Percentiles rank a stretch among this genome's conserved stretches.
phyloP scores from a whole-genome alignment of 1,140 invertebrate genomes.

The Scaptomyza graminum region DNA sequence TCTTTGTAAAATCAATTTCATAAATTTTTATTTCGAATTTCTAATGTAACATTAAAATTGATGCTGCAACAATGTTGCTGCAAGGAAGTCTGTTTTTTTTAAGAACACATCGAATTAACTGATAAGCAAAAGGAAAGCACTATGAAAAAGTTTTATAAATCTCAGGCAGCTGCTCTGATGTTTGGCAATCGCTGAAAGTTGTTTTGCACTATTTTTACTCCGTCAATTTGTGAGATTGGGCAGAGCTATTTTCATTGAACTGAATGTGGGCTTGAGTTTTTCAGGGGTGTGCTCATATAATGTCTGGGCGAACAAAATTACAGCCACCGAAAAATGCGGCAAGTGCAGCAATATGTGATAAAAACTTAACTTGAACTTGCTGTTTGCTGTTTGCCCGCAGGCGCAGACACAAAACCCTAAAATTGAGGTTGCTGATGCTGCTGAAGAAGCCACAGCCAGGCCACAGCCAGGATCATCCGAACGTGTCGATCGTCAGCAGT shows the following conservation, averaged over 20 bases:
- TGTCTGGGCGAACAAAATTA: slow-evolving; percentile 56
- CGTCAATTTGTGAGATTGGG: background rate
- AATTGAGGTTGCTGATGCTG: slow-evolving; percentile 71
- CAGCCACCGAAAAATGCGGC: slow-evolving; percentile 55
- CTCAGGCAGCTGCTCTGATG: too few relatives aligned
- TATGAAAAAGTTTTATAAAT: too few relatives aligned
- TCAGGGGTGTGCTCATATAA: slow-evolving; percentile 32
- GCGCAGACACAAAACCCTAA: slow-evolving; percentile 39
- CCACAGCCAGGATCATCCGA: slow-evolving; percentile 56
- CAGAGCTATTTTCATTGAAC: background rate
- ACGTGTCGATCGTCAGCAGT: slow-evolving; percentile 50
- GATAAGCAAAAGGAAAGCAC: too few relatives aligned
- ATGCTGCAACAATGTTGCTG: too few relatives aligned
- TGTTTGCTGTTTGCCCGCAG: slow-evolving; percentile 38
- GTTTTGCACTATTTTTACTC: background rate
- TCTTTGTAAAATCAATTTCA: too few relatives aligned
- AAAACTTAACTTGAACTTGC: slow-evolving; percentile 50
- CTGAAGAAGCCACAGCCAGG: slow-evolving; percentile 40
- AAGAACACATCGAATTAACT: too few relatives aligned
- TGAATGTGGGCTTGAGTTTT: slow-evolving; percentile 16
- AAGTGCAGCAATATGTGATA: slow-evolving; percentile 40
- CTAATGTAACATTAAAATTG: too few relatives aligned
- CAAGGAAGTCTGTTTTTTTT: too few relatives aligned
- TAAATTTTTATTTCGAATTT: too few relatives aligned
- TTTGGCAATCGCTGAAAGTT: slow-evolving; percentile 9